Conservation (phyloP, 2,888 invertebrate species). For the Acleris holmiana region DNA sequence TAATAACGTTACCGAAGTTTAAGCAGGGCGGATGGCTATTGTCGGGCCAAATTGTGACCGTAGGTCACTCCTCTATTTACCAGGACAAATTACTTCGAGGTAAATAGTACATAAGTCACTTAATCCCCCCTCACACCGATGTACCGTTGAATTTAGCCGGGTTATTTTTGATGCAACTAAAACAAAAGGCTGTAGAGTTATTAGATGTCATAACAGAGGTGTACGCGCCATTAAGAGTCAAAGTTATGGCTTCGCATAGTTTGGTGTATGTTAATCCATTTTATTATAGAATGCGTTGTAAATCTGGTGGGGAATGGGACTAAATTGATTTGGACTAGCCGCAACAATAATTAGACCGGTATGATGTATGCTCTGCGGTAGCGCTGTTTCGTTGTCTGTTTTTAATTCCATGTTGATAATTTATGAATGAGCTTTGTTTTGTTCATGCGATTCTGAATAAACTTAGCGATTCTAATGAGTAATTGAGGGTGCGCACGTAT, state of each 20-base stretch:
- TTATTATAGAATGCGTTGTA: slow-evolving; percentile 66
- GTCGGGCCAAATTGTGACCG: slow-evolving; percentile 72
- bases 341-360: slow-evolving; percentile 70
- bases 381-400: slow-evolving; percentile 36
- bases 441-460: slow-evolving; percentile 6
- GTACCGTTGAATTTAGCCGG: slow-evolving; percentile 37
- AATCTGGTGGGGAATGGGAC: slow-evolving; percentile 57
- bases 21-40: slow-evolving; percentile 72
- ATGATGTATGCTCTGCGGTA: slow-evolving; percentile 55
- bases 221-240: slow-evolving; percentile 66
- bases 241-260: slow-evolving; percentile 65
- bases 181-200: slow-evolving; percentile 56
- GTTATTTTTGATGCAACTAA: slow-evolving; percentile 52
- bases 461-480: neutral
- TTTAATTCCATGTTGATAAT: slow-evolving; percentile 36
- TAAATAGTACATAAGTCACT: slow-evolving; percentile 68
- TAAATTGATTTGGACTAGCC: slow-evolving; percentile 72
- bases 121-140: slow-evolving; percentile 59
- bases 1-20: slow-evolving; percentile 79
- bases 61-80: slow-evolving; percentile 72
- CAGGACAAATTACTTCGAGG: slow-evolving; percentile 68
- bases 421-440: slow-evolving; percentile 35
- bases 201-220: slow-evolving; percentile 63
- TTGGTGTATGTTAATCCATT: slow-evolving; percentile 60
- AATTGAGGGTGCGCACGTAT: neutral